phyloP scores from a whole-genome alignment of 2,797 vertebrate genomes.

The Gallinago stenura region DNA sequence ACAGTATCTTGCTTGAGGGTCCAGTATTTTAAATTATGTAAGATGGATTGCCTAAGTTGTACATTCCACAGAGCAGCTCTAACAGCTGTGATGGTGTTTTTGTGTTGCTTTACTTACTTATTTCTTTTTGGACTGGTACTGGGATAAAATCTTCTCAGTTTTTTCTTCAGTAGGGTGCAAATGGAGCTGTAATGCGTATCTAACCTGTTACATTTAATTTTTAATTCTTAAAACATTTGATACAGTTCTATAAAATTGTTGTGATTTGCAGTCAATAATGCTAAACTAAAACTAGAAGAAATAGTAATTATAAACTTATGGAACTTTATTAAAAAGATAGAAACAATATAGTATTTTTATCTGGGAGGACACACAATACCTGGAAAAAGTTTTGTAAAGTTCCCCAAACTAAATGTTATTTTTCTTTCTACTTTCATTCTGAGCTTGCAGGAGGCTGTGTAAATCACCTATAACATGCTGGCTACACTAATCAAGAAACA shows the following conservation, averaged over 20 bases:
- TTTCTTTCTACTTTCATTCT: background rate
- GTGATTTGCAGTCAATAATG: background rate
- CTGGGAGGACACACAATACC: background rate
- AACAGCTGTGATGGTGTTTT: background rate
- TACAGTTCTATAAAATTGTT: background rate
- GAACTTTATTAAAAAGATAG: background rate
- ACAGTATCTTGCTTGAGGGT: background rate
- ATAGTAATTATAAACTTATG: background rate
- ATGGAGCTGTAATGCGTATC: background rate
- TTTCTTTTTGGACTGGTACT: background rate
- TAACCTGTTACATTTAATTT: background rate
- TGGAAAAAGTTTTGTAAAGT: rapidly evolving
- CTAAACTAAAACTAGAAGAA: background rate
- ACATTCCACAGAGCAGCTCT: background rate
- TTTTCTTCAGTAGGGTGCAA: background rate
- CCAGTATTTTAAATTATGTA: background rate
- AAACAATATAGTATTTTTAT: background rate
- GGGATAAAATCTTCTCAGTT: background rate
- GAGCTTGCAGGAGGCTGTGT: background rate
- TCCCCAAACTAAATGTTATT: background rate
- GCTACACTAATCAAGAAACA: background rate
- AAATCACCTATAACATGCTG: background rate
- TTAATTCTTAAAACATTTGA: background rate
- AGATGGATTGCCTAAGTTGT: background rate
- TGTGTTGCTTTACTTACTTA: background rate